Evolutionary conservation across 2,888 invertebrate genomes (phyloP).

Genomic region (Ectobius pallidus): DNA sequence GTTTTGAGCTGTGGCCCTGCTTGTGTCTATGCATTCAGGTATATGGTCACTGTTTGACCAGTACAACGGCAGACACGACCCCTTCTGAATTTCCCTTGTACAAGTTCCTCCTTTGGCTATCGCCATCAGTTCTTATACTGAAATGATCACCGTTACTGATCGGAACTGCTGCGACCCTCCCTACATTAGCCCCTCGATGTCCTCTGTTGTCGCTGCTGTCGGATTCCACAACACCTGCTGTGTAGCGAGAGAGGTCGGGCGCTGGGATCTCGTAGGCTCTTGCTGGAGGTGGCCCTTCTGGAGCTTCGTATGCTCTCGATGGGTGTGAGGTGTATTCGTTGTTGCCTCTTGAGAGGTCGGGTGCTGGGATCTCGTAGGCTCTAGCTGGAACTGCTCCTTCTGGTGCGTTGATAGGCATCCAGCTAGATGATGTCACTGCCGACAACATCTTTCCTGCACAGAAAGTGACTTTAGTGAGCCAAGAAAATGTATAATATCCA

Average conservation of each 20-base stretch:
- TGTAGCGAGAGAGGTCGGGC: constrained; percentile 38
- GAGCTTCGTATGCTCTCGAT: constrained; percentile 38
- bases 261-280: constrained; percentile 39
- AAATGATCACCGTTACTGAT: background rate
- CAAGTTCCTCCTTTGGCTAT: background rate
- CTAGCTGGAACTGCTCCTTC: constrained; percentile 42
- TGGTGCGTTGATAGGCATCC: constrained; percentile 43
- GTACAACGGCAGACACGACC: constrained; percentile 42
- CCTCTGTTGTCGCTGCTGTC: background rate
- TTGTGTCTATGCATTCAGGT: no score
- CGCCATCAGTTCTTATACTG: background rate
- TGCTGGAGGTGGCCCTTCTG: constrained; percentile 42
- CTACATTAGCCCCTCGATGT: background rate
- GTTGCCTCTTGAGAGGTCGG: constrained; percentile 37
- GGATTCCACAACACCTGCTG: background rate
- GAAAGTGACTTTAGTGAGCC: no score
- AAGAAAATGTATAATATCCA: no score
- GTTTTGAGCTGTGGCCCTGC: no score
- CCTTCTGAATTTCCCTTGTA: constrained; percentile 40
- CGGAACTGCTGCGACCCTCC: constrained; percentile 5
- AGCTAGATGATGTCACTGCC: constrained; percentile 30
- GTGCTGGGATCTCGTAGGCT: constrained; percentile 40
- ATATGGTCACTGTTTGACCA: constrained; percentile 38
- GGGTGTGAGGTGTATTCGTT: constrained; percentile 5
- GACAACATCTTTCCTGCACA: no score